These are phyloP conservation scores for Synanthedon formicaeformis DNA, from an alignment of 2,888 invertebrate genomes.

Conservation along the genomic window DNA sequence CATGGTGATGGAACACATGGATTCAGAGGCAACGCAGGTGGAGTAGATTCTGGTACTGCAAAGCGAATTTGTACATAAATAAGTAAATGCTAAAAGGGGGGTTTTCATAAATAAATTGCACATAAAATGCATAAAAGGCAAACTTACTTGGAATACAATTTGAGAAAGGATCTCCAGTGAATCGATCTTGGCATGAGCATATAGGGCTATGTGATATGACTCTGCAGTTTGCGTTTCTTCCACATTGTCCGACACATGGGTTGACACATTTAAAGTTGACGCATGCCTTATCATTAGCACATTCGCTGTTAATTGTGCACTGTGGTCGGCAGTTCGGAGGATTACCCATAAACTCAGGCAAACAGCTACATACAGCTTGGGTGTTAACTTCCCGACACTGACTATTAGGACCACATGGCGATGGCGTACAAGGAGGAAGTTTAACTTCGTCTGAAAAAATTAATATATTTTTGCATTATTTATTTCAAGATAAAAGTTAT, in stretches of 20 bases:
- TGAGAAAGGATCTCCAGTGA: conserved; percentile 83
- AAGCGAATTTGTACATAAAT: conserved; percentile 3
- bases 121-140: background rate
- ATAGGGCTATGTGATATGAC: conserved; percentile 87
- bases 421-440: conserved; percentile 74
- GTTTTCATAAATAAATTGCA: background rate
- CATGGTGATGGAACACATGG: conserved; percentile 84
- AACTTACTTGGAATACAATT: conserved; percentile 65
- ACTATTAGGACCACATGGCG: conserved; percentile 85
- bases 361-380: conserved; percentile 80
- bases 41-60: conserved; percentile 37
- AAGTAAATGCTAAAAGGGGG: background rate
- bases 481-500: background rate
- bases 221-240: conserved; percentile 81
- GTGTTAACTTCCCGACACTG: conserved; percentile 76
- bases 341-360: conserved; percentile 77
- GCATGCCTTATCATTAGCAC: conserved; percentile 80
- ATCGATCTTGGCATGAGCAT: conserved; percentile 79
- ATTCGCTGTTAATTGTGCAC: conserved; percentile 84
- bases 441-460: conserved; percentile 39
- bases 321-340: conserved; percentile 86
- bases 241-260: conserved; percentile 85
- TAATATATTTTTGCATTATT: background rate
- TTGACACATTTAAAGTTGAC: conserved; percentile 81
- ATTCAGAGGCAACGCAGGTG: conserved; percentile 40